Base-by-base conservation (phyloP, 2,797 vertebrate genomes). In the Erethizon dorsatum region DNA sequence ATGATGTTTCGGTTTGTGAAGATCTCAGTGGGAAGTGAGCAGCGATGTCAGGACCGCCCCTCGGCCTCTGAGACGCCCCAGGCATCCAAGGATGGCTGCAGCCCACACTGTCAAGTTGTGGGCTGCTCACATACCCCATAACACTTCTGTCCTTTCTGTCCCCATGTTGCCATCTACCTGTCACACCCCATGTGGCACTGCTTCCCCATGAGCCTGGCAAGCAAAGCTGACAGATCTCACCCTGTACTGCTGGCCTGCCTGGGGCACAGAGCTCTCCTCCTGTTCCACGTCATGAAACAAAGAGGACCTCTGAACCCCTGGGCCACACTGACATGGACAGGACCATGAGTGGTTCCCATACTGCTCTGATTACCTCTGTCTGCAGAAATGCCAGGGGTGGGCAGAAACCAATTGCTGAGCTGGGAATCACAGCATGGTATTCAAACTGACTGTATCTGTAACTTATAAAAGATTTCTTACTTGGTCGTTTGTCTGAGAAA, bases 401-500 rank as follows among this genome's bases (percentile, higher is more conserved):
- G 45, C 92, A 75, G 63, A 47, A 88, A 79, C 54, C 31, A 79
- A 92, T 93, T 22, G 18, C 63, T 28, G 22, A 20, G 33, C 52
- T 1, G 26, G 59, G 83, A 96, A 91, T 88, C 94, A 88, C 71
- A 93, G 87, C 84, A 69, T 65, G 93, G 88, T 91, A 57, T 78
- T 93, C 95, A 93, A 77, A 90, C 82, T 22, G 63, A 94, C 79
- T 50, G 26, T 90, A 90, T 88, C 83, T 87, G 52, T 73, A 80
- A 96, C 65, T 88, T 90, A 80, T 86, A 75, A 88, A 97, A 97
- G 82, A 90, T 31, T 50, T 96, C 91, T 83, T 77, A 95, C 85
- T 95, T 77, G 91, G 93, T 92, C 75, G 86, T 95, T 89, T 94
- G 97, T 98, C 96, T 97, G 94, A 97, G 92, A 94, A 95, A 94